Base-by-base conservation (phyloP, 2,113 vertebrate species). In the Hirundichthys speculiger region DNA sequence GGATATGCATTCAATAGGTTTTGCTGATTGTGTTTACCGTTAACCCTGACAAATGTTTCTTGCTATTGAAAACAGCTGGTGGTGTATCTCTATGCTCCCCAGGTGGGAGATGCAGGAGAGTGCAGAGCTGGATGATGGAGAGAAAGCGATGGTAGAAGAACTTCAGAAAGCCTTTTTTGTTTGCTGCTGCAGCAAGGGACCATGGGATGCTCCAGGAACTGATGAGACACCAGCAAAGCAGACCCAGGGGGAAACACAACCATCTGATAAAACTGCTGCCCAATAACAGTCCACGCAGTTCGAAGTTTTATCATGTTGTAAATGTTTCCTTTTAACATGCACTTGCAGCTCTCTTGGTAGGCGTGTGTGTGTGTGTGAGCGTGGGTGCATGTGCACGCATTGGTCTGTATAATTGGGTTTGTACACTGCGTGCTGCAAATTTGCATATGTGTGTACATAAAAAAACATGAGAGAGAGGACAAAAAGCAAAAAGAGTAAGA, bases 101-200 rank as follows among this genome's bases (percentile, higher is more conserved):
- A 99, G 97, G 84, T 98, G 97, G 96, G 97, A 99, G 89, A 94
- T 96, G 94, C 95, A 91, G 84, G 92, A 95, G 30, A 91, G 65
- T 49, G 94, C 94, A 27, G 85, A 66, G 77, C 90, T 98, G 64
- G 93, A 95, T 83, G 94, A 95, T 7, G 93, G 94, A 59, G 96
- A 98, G 77, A 92, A 90, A 75, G 64, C 63, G 42, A 93, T 96
- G 88, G 83, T 96, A 69, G 90, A 95, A 77, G 90, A 93, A 54
- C 91, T 99, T 55, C 92, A 91, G 89, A 92, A 74, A 84, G 76
- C 89, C 3, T 94, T 89, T 88, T 93, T 93, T 47, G 75, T 80
- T 79, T 80, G 82, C 68, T 68, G 77, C 82, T 77, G 86, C 64
- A 71, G 53, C 48, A 63, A 24, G 2, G 84, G 78, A 79, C 63